Conservation (phyloP, 1,140 invertebrate species). For the Bombyx mandarina region DNA sequence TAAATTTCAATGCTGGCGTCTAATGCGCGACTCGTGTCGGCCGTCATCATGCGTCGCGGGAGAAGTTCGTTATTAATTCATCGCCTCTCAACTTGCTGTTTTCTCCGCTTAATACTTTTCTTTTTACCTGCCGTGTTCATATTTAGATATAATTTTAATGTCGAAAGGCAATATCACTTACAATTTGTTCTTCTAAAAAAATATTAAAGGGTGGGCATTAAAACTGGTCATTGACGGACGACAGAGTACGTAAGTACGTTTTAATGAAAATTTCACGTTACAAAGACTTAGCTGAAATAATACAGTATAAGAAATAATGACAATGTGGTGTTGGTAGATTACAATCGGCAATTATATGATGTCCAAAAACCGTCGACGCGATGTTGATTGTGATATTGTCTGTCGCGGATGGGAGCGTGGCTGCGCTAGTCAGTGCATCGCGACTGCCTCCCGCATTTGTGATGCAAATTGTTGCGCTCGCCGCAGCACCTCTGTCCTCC, state of each 20-base stretch:
- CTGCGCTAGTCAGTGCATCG: constrained; percentile 34
- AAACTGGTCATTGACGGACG: too few relatives aligned
- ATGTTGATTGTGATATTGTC: constrained; percentile 68
- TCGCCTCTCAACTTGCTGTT: constrained; percentile 47
- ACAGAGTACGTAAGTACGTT: too few relatives aligned
- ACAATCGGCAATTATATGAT: constrained; percentile 66
- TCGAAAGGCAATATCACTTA: too few relatives aligned
- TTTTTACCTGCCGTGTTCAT: constrained; percentile 23
- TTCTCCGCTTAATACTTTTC: constrained; percentile 41
- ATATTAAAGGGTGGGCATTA: too few relatives aligned
- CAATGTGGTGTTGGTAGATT: constrained; percentile 15
- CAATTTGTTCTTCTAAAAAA: too few relatives aligned
- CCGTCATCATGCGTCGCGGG: constrained; percentile 66
- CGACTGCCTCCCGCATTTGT: constrained; percentile 59
- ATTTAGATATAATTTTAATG: not conserved
- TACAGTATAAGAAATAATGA: too few relatives aligned
- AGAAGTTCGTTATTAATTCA: constrained; percentile 69
- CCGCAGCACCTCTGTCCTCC: constrained; percentile 43
- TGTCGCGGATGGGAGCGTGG: constrained; percentile 30
- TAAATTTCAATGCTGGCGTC: constrained; percentile 45
- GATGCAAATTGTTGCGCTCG: constrained; percentile 64
- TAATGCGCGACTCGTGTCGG: constrained; percentile 69
- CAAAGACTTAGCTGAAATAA: too few relatives aligned
- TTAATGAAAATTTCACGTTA: too few relatives aligned
- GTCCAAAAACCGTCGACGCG: constrained; percentile 63